Base-by-base conservation (phyloP, 2,797 vertebrate genomes). In the Rousettus madagascariensis region DNA sequence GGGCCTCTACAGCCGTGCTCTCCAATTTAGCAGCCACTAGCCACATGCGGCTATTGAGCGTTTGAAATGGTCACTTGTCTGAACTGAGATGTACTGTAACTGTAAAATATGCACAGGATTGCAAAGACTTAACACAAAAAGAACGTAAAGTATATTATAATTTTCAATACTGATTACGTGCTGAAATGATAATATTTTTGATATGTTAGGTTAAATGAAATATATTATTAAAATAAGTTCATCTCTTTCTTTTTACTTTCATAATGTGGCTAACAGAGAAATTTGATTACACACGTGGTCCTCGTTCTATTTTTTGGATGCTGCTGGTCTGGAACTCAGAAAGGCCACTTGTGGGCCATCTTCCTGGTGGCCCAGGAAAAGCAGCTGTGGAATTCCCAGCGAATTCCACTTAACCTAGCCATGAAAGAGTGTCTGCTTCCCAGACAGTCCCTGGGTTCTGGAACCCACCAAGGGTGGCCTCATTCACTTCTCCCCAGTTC, bases 361-460 rank as follows among this genome's bases (percentile, higher is more conserved):
- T 86, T 83, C 36, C 59, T 9, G 36, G 57, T 13, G 24, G 30
- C 77, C 38, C 68, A 0, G 68, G 77, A 83, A 55, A 91, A 82
- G 36, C 26, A 38, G 84, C 33, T 61, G 75, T 61, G 90, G 86
- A 68, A 83, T 93, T 95, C 69, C 33, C 75, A 61, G 46, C 22
- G 82, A 86, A 86, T 86, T 95, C 88, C 88, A 33, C 19, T 80
- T 57, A 49, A 28, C 74, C 74, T 91, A 96, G 80, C 87, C 61
- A 33, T 38, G 11, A 46, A 75, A 80, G 85, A 75, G 55, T 82
- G 26, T 86, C 77, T 72, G 61, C 72, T 90, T 65, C 24, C 43
- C 66, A 20, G n/a, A n/a, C 3, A 2, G 66, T 5, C 20, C 24
- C n/a, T 46, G 69, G 79, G 46, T 33, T 63, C 65, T 19, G 6